Evolutionary conservation across 2,113 vertebrate species (phyloP).

Genomic region (Ptilorrhoa leucosticta): DNA sequence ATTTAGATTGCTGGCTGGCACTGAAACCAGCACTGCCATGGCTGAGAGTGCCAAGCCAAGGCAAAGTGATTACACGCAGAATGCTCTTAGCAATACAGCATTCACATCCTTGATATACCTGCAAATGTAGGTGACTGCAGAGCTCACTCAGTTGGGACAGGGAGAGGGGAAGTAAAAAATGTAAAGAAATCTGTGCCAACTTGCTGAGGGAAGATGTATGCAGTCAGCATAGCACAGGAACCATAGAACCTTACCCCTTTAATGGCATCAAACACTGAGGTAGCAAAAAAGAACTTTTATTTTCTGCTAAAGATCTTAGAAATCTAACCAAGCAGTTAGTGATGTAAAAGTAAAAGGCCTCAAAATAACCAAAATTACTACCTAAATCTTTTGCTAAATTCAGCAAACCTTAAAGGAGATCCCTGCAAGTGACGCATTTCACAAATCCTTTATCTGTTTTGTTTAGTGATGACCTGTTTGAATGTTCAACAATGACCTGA

Average conservation of each 20-base stretch:
- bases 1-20: not conserved
- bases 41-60: not conserved
- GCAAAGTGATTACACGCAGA: not conserved
- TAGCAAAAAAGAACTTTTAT: not conserved
- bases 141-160: not conserved
- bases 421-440: not conserved
- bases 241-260: not conserved
- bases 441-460: not conserved
- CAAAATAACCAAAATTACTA: not conserved
- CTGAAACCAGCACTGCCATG: not conserved
- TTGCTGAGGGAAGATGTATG: not conserved
- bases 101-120: not conserved
- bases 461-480: not conserved
- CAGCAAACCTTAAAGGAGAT: not conserved
- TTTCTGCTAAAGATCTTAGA: not conserved
- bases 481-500: not conserved
- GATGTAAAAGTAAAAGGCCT: not conserved
- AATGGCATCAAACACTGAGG: not conserved
- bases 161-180: not conserved
- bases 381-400: not conserved
- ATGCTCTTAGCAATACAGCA: not conserved
- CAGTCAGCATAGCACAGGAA: not conserved
- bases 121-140: not conserved
- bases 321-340: not conserved
- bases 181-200: not conserved